These are phyloP conservation scores for Phenganax stokvisi DNA, from an alignment of 92 coral and sea anemone genomes.

Conservation along the genomic window DNA sequence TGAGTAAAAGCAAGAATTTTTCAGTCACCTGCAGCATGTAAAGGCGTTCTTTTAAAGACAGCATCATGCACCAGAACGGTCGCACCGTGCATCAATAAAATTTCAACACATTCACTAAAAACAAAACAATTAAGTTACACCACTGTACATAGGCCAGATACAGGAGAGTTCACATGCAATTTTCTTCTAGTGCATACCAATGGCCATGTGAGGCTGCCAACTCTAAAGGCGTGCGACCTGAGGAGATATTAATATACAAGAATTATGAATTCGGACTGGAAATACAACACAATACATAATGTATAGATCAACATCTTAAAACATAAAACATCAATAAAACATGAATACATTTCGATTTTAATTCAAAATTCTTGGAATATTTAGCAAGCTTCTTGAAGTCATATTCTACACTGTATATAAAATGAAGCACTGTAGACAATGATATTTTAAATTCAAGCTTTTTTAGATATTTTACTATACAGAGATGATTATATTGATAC, in stretches of 20 bases:
- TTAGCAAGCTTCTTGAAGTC: too few species aligned
- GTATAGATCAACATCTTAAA: neutral
- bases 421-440: too few species aligned
- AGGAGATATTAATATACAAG: neutral
- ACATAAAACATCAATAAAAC: too few species aligned
- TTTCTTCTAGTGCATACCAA: slow-evolving; percentile 57
- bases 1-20: neutral
- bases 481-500: too few species aligned
- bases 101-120: slow-evolving; percentile 90
- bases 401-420: too few species aligned
- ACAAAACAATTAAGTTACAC: neutral
- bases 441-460: too few species aligned
- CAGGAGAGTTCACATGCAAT: neutral
- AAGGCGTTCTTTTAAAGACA: slow-evolving; percentile 63
- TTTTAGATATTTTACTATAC: too few species aligned
- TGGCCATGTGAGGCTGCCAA: slow-evolving; percentile 86
- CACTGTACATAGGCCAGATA: neutral
- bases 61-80: slow-evolving; percentile 64
- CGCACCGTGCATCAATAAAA: slow-evolving; percentile 73
- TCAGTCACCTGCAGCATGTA: slow-evolving; percentile 83
- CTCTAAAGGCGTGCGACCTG: slow-evolving; percentile 82
- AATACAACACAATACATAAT: neutral
- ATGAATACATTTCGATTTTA: too few species aligned
- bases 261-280: too few species aligned
- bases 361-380: too few species aligned